Conservation (phyloP, 2,797 vertebrate genomes). For the Spinus olivaceus region DNA sequence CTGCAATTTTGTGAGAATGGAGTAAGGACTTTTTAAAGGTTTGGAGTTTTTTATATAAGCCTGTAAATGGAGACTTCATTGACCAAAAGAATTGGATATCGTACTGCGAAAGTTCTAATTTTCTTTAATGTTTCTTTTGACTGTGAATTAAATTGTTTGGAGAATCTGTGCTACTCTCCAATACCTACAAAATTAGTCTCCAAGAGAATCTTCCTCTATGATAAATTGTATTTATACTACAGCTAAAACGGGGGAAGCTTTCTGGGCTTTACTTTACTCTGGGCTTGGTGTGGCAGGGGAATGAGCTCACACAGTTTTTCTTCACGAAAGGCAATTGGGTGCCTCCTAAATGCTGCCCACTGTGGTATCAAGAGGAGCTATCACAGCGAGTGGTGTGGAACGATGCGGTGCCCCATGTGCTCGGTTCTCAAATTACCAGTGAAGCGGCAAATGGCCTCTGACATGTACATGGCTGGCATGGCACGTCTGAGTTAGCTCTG, state of each 20-base stretch:
- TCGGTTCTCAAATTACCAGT: neutral
- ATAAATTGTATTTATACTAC: neutral
- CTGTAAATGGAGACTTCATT: neutral
- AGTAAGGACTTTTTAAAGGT: neutral
- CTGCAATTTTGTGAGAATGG: neutral
- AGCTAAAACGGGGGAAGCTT: neutral
- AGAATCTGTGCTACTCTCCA: neutral
- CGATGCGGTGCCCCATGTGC: fast-evolving
- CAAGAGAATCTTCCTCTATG: neutral
- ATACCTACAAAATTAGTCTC: neutral
- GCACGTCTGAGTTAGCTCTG: neutral
- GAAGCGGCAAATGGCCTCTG: neutral
- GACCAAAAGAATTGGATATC: neutral
- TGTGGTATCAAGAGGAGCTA: neutral
- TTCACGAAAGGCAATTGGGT: neutral
- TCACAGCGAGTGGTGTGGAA: neutral
- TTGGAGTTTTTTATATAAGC: neutral
- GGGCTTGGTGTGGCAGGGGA: neutral
- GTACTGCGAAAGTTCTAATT: neutral
- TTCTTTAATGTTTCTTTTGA: neutral
- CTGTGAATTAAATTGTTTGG: neutral
- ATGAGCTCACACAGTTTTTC: neutral
- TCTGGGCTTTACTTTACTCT: neutral
- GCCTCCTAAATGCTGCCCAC: neutral
- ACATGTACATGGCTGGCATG: fast-evolving